Evolutionary conservation across 2,888 invertebrate genomes (phyloP), one percentile per base, ranked within the genome.

Genomic region (Drosophila melanosoma): DNA sequence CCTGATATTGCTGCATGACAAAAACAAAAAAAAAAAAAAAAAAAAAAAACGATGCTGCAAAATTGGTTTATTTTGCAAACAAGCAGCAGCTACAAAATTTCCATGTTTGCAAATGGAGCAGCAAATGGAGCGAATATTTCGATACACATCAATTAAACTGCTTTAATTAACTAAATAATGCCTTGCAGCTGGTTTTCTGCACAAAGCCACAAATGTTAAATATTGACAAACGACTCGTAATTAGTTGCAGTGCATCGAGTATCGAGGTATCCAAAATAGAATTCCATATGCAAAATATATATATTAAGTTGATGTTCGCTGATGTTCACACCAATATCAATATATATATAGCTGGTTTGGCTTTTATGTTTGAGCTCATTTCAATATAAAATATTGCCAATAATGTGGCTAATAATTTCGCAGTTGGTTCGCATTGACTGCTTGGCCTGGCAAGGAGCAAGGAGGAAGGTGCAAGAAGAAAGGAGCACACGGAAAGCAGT

Each of bases 311-410:
- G n/a, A 40, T 10, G 20, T 3, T 20, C 5, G 20, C 20, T 23
- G 20, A 45, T 45, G 45, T 20, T 12, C 29, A 38, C 12, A 10
- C 49, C 36, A 42, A 66, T 52, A 45, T 48, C 20, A 40, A 11
- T 15, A 56, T 15, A 56, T n/a, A 8, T 53, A 33, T 63, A 51
- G 42, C 40, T 68, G 49, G 51, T 51, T 51, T 68, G 33, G 4
- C 20, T 20, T 42, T 90, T 56, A 69, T 89, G 51, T 6, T 81
- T 17, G 83, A 89, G 26, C 17, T 23, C 36, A n/a, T n/a, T n/a
- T 40, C 10, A 40, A 40, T n/a, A 40, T 40, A 90, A 0, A 83
- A 88, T 0, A 82, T 87, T 10, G 40, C 11, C 40, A 56, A 38
- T n/a, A 26, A 8, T 20, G 26, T n/a, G 23, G 20, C 8, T 12